Evolutionary conservation across 2,888 invertebrate genomes (phyloP).

Genomic region (Autographa pulchrina): DNA sequence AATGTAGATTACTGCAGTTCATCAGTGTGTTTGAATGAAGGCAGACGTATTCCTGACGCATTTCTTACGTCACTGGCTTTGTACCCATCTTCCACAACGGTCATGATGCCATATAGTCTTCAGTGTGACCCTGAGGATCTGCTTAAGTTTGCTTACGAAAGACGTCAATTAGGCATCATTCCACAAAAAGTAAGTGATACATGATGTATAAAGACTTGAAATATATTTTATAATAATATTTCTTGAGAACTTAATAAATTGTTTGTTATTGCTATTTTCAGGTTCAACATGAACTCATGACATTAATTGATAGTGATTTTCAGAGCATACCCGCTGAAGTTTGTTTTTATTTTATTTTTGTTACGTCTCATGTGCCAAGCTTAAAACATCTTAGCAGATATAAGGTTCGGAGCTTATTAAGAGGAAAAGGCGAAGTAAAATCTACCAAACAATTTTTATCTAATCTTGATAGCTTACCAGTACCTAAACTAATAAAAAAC

Average conservation of each 20-base stretch:
- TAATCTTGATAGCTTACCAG: constrained; percentile 67
- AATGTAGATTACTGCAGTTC: constrained; percentile 82
- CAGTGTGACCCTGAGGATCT: constrained; percentile 79
- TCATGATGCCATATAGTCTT: constrained; percentile 80
- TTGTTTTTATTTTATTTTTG: too few relatives aligned
- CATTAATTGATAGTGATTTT: constrained; percentile 68
- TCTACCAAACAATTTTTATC: constrained; percentile 72
- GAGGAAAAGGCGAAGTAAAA: constrained; percentile 59
- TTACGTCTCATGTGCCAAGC: constrained; percentile 68
- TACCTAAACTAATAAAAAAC: constrained; percentile 72
- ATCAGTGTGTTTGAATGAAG: constrained; percentile 41
- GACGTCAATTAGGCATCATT: constrained; percentile 70
- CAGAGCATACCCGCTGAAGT: constrained; percentile 63
- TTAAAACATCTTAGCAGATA: constrained; percentile 79
- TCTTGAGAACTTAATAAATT: not conserved
- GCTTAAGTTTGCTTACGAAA: constrained; percentile 68
- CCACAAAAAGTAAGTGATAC: constrained; percentile 70
- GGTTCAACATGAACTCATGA: constrained; percentile 73
- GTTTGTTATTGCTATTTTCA: constrained; percentile 64
- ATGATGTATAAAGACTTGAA: not conserved
- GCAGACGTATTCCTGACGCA: constrained; percentile 77
- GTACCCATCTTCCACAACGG: constrained; percentile 71
- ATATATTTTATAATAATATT: not conserved
- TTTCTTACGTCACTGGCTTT: constrained; percentile 78
- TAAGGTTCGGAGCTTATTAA: constrained; percentile 71